A percentile compares a stretch with the other conserved stretches of the same genome.
phyloP scores from a whole-genome alignment of 2,888 invertebrate genomes.

The Xestia sexstrigata region DNA sequence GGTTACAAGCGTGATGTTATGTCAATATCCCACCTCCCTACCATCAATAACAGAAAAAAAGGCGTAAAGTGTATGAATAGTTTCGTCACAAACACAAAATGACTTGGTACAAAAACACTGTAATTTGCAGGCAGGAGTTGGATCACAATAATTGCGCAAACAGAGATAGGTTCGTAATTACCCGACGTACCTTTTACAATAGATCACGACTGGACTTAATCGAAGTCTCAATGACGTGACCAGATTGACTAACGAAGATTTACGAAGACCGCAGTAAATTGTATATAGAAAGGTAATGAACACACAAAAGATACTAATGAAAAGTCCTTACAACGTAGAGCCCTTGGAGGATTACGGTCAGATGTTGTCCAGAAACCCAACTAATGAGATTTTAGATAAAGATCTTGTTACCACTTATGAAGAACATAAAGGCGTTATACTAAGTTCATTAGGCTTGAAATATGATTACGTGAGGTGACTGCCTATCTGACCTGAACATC shows the following conservation, averaged over 20 bases:
- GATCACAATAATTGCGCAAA: slow-evolving; percentile 60
- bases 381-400: slow-evolving; percentile 36
- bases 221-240: slow-evolving; percentile 68
- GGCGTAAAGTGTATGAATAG: not conserved
- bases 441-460: slow-evolving; percentile 2
- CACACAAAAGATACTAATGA: slow-evolving; percentile 37
- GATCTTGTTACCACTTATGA: slow-evolving; percentile 19
- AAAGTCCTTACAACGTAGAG: slow-evolving; percentile 15
- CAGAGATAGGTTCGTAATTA: slow-evolving; percentile 68
- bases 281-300: slow-evolving; percentile 22
- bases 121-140: slow-evolving; percentile 48
- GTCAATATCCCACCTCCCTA: not conserved
- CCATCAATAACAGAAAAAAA: slow-evolving; percentile 20
- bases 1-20: no score
- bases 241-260: slow-evolving; percentile 56
- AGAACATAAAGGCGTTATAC: not conserved
- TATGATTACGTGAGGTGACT: not conserved
- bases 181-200: slow-evolving; percentile 61
- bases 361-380: slow-evolving; percentile 1
- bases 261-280: slow-evolving; percentile 25
- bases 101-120: slow-evolving; percentile 17
- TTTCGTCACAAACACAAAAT: slow-evolving; percentile 43
- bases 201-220: slow-evolving; percentile 73
- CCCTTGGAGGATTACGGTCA: not conserved
- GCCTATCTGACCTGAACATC: not conserved